Base-by-base conservation (phyloP, 2,888 invertebrate genomes). In the Masnerella sp. region DNA sequence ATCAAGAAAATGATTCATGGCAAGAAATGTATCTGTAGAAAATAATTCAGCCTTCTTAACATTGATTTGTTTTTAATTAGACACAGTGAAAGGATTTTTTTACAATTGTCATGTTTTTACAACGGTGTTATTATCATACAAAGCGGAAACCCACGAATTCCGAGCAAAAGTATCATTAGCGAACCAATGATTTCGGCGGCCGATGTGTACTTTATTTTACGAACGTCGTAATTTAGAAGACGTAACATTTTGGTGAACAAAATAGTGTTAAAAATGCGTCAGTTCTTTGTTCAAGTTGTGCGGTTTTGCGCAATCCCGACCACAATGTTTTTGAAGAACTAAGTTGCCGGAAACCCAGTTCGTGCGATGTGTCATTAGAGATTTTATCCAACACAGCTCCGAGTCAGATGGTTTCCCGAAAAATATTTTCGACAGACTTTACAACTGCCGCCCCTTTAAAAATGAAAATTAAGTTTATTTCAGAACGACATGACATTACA, bases 331-430 rank as follows among this genome's bases (percentile, higher is more conserved):
- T 38, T 14, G 2, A 52, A 68, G 25, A 52, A 49, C 42, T 65
- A 67, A 67, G 49, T 49, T 59, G 36, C 68, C 68, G 59, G 68
- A 68, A 68, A 59, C 52, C 38, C 43, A 59, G 52, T 68, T 59
- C 59, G 59, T 52, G 59, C 52, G 68, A 68, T 52, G 20, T 52
- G 45, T 59, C 51, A 68, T 68, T 68, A 68, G 68, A 68, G 52
- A 59, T 52, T 45, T 58, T 59, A 52, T 52, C 45, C 32, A 45
- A 45, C 38, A 30, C 5, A 42, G 17, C 28, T 18, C 20, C 58
- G 22, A 59, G 68, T 51, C 59, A 59, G 59, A 51, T 58, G 40
- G 49, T 22, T 42, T 58, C 42, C 40, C 65, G 20, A 65, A 56
- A 56, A 30, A 56, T 15, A 38, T 59, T 59, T 47, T 32, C 56